Conservation (phyloP, 2,797 vertebrate genomes). For the Gastrophryne carolinensis region DNA sequence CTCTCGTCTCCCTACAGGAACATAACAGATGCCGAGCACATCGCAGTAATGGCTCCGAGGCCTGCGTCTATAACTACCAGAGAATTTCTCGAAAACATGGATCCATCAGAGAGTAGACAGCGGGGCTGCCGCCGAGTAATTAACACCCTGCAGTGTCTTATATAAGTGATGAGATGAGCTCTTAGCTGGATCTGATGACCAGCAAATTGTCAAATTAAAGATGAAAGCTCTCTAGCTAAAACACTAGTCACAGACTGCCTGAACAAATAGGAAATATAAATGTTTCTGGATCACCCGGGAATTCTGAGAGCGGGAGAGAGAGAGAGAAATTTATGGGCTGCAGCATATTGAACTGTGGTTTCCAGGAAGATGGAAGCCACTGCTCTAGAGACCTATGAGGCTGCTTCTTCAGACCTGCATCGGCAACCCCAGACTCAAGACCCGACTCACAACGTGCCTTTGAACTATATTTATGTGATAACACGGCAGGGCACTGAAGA, state of each 20-base stretch:
- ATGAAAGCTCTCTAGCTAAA: neutral
- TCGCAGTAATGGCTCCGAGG: neutral
- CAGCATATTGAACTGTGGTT: neutral
- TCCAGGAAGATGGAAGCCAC: neutral
- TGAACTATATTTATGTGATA: no score
- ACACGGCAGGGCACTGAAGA: no score
- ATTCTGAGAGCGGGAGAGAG: neutral
- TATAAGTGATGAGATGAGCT: conserved; percentile 36
- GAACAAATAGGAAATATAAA: conserved; percentile 12
- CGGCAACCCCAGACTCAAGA: no score
- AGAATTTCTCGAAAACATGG: neutral
- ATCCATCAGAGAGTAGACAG: neutral
- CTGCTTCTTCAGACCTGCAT: no score
- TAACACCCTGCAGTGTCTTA: conserved; percentile 20
- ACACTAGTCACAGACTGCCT: neutral
- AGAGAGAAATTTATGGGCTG: neutral
- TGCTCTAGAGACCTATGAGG: no score
- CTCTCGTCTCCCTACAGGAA: no score
- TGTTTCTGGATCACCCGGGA: neutral
- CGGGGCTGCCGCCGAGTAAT: conserved; percentile 8
- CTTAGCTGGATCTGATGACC: conserved; percentile 12
- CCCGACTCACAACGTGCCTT: no score
- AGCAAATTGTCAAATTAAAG: neutral
- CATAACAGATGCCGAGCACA: no score
- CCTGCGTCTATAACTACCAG: neutral